phyloP scores from a whole-genome alignment of 2,113 vertebrate species.

The Pungitius pungitius region DNA sequence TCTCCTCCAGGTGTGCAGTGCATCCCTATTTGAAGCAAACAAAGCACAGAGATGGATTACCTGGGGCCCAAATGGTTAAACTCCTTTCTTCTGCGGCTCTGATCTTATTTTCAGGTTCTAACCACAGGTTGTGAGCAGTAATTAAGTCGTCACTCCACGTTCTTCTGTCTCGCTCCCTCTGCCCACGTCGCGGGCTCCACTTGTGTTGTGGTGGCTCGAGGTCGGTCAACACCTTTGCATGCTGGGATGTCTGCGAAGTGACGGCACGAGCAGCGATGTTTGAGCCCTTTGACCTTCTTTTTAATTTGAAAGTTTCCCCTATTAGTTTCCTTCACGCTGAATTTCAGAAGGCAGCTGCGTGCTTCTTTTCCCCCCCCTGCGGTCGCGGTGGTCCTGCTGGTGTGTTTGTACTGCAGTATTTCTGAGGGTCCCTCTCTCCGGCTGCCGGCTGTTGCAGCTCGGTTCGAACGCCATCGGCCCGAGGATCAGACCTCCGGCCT shows the following conservation, averaged over 20 bases:
- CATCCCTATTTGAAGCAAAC: not conserved
- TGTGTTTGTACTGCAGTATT: not conserved
- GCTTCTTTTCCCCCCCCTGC: not conserved
- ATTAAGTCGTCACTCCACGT: conserved; percentile 26
- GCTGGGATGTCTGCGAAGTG: not conserved
- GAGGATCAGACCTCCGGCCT: not conserved
- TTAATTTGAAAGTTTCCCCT: not conserved
- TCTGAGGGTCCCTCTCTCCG: not conserved
- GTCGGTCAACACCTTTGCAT: not conserved
- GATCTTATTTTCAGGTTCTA: conserved; percentile 12
- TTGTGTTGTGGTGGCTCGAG: not conserved
- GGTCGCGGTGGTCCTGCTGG: not conserved
- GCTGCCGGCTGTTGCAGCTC: not conserved
- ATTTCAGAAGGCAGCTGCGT: not conserved
- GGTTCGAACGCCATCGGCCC: conserved; percentile 15
- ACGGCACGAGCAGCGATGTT: not conserved
- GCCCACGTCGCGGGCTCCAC: not conserved
- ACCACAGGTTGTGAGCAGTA: conserved; percentile 9
- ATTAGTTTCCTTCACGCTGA: not conserved
- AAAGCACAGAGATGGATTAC: not conserved
- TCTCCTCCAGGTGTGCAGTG: not conserved
- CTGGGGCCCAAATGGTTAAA: not conserved
- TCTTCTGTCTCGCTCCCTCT: conserved; percentile 1
- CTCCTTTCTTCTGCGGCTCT: not conserved
- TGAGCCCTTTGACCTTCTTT: conserved; percentile 17